phyloP scores from a whole-genome alignment of 2,888 invertebrate species.

The Idaea dimidiata region DNA sequence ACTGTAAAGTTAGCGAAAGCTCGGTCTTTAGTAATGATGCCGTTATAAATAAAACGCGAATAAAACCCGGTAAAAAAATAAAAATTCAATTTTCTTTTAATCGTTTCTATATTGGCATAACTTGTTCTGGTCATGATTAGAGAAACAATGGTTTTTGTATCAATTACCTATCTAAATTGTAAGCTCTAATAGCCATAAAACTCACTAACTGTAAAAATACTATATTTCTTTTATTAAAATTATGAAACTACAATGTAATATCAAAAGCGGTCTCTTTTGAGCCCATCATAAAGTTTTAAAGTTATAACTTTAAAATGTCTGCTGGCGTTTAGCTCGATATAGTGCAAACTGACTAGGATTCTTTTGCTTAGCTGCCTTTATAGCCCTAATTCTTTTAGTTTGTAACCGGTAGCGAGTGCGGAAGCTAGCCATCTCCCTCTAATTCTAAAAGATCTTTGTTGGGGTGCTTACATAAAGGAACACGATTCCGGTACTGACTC shows the following conservation, averaged over 20 bases:
- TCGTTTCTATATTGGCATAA: too few relatives aligned
- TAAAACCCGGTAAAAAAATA: too few relatives aligned
- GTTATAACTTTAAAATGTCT: constrained; percentile 10
- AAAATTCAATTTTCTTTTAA: too few relatives aligned
- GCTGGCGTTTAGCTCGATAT: constrained; percentile 7
- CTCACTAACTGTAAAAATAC: neutral
- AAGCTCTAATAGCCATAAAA: neutral
- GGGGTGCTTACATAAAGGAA: too few relatives aligned
- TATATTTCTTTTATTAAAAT: neutral
- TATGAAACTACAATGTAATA: neutral
- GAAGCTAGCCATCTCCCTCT: neutral
- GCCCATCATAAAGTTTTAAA: constrained; percentile 1
- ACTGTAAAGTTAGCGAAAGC: too few relatives aligned
- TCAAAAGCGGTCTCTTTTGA: neutral
- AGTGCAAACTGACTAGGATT: neutral
- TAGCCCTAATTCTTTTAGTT: neutral
- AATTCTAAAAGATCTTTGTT: too few relatives aligned
- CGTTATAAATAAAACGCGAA: too few relatives aligned
- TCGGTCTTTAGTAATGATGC: too few relatives aligned
- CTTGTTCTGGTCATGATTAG: too few relatives aligned
- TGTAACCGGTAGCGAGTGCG: too few relatives aligned
- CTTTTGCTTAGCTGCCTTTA: neutral
- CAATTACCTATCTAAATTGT: neutral
- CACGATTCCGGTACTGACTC: too few relatives aligned
- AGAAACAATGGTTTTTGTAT: too few relatives aligned